phyloP scores from a whole-genome alignment of 1,140 invertebrate genomes.

The Drosophila bifasciata region DNA sequence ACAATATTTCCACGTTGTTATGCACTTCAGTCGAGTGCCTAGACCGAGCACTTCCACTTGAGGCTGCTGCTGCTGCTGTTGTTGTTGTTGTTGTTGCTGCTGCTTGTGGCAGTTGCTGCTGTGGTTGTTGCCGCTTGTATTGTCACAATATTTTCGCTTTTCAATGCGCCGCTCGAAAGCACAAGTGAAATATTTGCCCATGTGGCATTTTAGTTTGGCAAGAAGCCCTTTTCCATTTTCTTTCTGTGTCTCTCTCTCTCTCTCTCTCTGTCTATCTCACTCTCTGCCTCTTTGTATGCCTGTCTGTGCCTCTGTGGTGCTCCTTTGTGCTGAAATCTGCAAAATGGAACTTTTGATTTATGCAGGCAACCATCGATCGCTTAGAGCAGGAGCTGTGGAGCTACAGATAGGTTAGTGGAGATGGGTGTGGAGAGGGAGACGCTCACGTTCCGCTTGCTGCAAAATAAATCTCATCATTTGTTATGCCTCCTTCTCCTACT shows the following conservation, averaged over 20 bases:
- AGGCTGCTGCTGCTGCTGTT: constrained; percentile 43
- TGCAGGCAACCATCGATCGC: constrained; percentile 59
- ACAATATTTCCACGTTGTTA: constrained; percentile 78
- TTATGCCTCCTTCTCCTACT: constrained; percentile 51
- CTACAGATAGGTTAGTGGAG: not conserved
- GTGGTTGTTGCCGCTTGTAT: constrained; percentile 53
- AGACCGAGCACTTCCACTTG: constrained; percentile 60
- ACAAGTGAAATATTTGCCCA: constrained; percentile 80
- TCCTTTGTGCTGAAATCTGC: constrained; percentile 50
- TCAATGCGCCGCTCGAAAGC: constrained; percentile 77
- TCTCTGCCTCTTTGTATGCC: not conserved
- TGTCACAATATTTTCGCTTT: constrained; percentile 83
- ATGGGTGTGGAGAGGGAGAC: not conserved
- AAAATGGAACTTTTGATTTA: constrained; percentile 76
- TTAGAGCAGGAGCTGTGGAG: not conserved
- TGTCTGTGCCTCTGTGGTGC: constrained; percentile 21
- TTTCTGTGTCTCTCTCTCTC: not conserved
- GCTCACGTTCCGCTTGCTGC: constrained; percentile 1
- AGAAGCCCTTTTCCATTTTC: constrained; percentile 38
- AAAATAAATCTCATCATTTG: constrained; percentile 70
- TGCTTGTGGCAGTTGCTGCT: constrained; percentile 25
- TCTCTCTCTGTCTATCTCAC: not conserved
- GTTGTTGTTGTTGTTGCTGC: constrained; percentile 16
- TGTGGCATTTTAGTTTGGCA: constrained; percentile 74
- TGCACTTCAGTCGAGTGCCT: constrained; percentile 73